phyloP scores from a whole-genome alignment of 2,888 invertebrate genomes.

The Carpatolechia fugitivella region DNA sequence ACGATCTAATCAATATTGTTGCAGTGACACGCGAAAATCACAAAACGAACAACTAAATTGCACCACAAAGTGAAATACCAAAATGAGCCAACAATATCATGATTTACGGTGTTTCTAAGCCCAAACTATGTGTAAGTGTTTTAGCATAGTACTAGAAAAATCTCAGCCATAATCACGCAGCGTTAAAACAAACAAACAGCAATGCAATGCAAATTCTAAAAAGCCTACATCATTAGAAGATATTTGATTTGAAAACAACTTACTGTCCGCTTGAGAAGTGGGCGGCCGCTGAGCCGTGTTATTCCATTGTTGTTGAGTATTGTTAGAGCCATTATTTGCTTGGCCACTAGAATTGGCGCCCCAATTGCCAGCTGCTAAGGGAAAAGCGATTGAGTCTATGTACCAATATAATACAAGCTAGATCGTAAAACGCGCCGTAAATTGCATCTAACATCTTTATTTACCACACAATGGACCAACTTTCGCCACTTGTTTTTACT shows the following conservation, averaged over 20 bases:
- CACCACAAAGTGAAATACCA: background rate
- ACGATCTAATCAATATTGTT: background rate
- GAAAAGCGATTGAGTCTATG: conserved; percentile 27
- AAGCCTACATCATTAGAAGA: conserved; percentile 35
- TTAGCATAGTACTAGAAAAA: background rate
- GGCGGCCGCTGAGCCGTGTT: conserved; percentile 72
- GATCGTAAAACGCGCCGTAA: background rate
- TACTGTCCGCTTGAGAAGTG: conserved; percentile 74
- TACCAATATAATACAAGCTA: background rate
- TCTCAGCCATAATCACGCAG: conserved; percentile 17
- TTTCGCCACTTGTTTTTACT: background rate
- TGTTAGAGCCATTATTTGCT: conserved; percentile 66
- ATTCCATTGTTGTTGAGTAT: conserved; percentile 76
- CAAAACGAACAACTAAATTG: background rate
- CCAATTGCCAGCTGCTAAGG: conserved; percentile 71
- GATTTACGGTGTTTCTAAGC: conserved; percentile 2
- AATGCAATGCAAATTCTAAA: conserved; percentile 34
- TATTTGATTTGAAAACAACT: conserved; percentile 42
- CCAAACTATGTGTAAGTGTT: background rate
- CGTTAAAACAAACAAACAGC: conserved; percentile 27
- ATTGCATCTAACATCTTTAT: background rate
- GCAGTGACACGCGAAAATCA: conserved; percentile 4
- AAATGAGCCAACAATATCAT: background rate
- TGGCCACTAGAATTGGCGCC: conserved; percentile 69
- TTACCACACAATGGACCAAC: background rate